Conservation (phyloP, 2,113 vertebrate species). For the Ellobius talpinus region DNA sequence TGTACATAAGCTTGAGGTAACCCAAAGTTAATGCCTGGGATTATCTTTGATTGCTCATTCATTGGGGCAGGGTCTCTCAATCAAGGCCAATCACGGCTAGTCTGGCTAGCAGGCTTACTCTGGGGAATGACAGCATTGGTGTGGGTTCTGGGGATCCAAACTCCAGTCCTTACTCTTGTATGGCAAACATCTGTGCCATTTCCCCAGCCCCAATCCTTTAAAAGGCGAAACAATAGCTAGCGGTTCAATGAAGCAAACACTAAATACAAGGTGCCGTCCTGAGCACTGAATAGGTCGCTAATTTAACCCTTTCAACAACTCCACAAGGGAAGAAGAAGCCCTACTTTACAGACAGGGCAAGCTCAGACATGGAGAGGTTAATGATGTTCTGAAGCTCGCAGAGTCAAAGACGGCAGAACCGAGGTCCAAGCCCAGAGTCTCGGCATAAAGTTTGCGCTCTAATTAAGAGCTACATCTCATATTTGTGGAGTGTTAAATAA, state of each 20-base stretch:
- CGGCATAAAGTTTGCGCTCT: constrained; percentile 27
- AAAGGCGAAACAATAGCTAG: background rate
- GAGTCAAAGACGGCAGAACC: background rate
- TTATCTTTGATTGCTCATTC: no score
- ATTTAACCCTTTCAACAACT: constrained; percentile 31
- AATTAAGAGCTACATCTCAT: constrained; percentile 47
- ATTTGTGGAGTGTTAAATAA: constrained; percentile 60
- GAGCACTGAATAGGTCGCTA: background rate
- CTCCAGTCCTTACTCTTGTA: background rate
- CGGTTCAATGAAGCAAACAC: background rate
- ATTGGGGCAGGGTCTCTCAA: background rate
- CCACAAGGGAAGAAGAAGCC: background rate
- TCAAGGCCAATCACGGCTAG: background rate
- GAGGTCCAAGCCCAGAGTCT: constrained; percentile 34
- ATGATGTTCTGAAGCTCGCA: background rate
- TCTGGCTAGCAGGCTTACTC: background rate
- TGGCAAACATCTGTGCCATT: background rate
- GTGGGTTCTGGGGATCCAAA: background rate
- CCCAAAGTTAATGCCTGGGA: background rate
- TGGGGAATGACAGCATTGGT: background rate
- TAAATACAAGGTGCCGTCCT: background rate
- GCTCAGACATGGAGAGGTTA: background rate
- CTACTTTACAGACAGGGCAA: background rate
- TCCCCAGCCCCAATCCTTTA: background rate
- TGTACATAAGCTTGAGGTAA: no score